Conservation (phyloP, 2,888 invertebrate genomes). For the Gari tellinella region DNA sequence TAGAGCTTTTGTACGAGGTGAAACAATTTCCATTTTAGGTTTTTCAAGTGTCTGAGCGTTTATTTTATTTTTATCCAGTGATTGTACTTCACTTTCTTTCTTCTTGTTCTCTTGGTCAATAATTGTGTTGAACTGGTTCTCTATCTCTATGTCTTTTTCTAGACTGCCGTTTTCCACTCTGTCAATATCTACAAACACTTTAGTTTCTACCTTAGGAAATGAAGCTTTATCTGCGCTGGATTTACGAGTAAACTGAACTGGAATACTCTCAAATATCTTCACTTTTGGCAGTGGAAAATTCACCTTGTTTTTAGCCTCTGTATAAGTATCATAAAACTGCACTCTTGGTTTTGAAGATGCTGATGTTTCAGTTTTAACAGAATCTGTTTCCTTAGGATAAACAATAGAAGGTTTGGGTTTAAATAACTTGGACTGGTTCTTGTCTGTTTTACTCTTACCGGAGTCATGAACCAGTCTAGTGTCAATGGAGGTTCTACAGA, state of each 20-base stretch:
- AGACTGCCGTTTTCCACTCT: no score
- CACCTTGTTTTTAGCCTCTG: not conserved
- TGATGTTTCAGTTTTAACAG: not conserved
- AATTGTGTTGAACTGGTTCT: no score
- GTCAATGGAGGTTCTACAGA: constrained; percentile 33
- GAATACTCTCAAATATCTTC: constrained; percentile 45
- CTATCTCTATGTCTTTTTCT: no score
- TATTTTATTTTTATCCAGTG: not conserved
- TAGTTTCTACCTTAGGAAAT: no score
- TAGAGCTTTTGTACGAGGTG: no score
- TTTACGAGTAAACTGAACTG: not conserved
- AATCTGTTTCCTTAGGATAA: not conserved
- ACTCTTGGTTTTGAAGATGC: constrained; percentile 1
- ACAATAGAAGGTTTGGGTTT: not conserved
- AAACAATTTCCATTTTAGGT: not conserved
- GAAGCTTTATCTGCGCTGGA: no score
- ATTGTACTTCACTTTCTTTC: no score
- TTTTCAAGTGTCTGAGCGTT: not conserved
- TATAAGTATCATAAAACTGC: not conserved
- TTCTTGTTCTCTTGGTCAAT: no score
- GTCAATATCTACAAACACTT: no score
- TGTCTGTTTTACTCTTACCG: constrained; percentile 2
- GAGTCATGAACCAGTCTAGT: not conserved
- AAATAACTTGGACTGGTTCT: no score
- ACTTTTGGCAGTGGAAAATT: constrained; percentile 44